phyloP scores from a whole-genome alignment of 1,140 invertebrate species.

The Orius laevigatus region DNA sequence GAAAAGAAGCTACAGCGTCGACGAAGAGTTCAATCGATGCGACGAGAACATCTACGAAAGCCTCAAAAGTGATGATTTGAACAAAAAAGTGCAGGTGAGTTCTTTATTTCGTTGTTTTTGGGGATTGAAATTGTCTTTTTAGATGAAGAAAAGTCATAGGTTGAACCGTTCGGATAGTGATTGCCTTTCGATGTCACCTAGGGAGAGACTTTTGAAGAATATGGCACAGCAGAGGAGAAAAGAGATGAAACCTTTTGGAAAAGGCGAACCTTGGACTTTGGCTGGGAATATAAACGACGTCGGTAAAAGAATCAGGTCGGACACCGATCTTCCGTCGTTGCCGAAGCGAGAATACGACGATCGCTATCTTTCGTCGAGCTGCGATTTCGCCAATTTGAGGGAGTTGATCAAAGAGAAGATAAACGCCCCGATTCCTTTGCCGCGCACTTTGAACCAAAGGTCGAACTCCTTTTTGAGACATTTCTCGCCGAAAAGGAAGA shows the following conservation, averaged over 20 bases:
- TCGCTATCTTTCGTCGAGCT: not conserved
- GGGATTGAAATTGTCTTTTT: not conserved
- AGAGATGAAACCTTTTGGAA: too few relatives aligned
- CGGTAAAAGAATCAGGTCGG: too few relatives aligned
- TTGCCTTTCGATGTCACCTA: constrained; percentile 3
- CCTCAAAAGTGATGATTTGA: constrained; percentile 5
- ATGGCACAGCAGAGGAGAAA: too few relatives aligned
- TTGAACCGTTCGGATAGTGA: constrained; percentile 14
- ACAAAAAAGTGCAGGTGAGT: not conserved
- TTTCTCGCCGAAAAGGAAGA: constrained; percentile 7
- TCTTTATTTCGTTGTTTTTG: not conserved
- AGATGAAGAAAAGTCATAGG: not conserved
- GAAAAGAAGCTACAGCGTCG: constrained; percentile 10
- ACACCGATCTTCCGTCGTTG: too few relatives aligned
- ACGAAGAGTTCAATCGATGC: constrained; percentile 7
- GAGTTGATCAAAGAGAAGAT: not conserved
- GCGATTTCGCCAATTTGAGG: constrained; percentile 3
- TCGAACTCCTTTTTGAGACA: constrained; percentile 3
- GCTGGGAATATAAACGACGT: too few relatives aligned
- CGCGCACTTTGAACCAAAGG: not conserved
- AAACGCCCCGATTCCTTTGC: constrained; percentile 1
- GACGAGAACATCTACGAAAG: constrained; percentile 15
- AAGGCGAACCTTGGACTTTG: too few relatives aligned
- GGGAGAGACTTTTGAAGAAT: constrained; percentile 4
- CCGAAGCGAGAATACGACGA: not conserved